phyloP scores from a whole-genome alignment of 2,797 vertebrate species.

The Lacerta agilis region DNA sequence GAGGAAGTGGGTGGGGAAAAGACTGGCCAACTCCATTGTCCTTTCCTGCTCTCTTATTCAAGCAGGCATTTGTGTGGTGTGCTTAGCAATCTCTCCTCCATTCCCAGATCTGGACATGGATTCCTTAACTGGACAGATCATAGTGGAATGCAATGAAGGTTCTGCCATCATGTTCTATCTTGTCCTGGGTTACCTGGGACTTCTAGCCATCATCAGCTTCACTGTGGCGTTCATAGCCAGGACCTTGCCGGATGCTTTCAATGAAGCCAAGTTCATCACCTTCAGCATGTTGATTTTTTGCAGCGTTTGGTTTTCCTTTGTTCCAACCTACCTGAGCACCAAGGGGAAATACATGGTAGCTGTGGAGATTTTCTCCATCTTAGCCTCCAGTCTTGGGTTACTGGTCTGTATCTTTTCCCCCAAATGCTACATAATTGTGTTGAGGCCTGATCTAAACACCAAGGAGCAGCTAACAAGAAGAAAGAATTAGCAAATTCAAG shows the following conservation, averaged over 20 bases:
- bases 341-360: neutral
- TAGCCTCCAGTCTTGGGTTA: slow-evolving; percentile 1
- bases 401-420: neutral
- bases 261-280: neutral
- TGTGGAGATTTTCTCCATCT: slow-evolving; percentile 5
- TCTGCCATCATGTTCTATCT: slow-evolving; percentile 2
- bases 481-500: too few relatives aligned
- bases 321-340: neutral
- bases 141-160: neutral
- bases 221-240: too few relatives aligned
- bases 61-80: neutral
- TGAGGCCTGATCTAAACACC: too few relatives aligned
- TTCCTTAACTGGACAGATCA: neutral
- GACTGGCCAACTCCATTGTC: neutral
- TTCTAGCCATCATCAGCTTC: too few relatives aligned
- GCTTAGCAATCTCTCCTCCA: neutral
- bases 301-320: slow-evolving; percentile 1
- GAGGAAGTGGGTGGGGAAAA: too few relatives aligned
- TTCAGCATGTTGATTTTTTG: slow-evolving; percentile 14
- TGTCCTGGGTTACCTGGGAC: neutral
- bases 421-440: neutral
- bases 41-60: neutral
- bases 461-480: too few relatives aligned
- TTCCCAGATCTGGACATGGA: neutral
- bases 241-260: too few relatives aligned